Evolutionary conservation across 2,888 invertebrate genomes (phyloP).

Genomic region (Mesodorylaimus sp.): DNA sequence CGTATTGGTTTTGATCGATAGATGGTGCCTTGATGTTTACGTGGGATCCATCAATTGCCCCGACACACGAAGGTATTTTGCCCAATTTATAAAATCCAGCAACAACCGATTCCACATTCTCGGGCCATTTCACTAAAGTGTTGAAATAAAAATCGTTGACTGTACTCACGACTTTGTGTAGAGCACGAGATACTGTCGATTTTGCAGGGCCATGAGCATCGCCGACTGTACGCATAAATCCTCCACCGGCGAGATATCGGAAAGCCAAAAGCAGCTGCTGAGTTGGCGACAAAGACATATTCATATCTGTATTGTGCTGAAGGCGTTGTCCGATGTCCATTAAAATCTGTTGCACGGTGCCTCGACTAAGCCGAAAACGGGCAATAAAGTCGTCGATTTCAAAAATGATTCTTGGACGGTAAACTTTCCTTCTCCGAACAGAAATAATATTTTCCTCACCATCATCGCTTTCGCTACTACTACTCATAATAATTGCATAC

Average conservation of each 20-base stretch:
- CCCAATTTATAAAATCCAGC: background rate
- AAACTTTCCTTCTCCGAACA: too few relatives aligned
- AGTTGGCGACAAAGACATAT: background rate
- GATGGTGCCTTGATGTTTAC: slow-evolving; percentile 8
- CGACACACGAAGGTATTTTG: background rate
- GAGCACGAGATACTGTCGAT: background rate
- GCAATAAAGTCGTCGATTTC: too few relatives aligned
- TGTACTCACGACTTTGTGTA: background rate
- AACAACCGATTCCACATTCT: background rate
- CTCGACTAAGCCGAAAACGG: too few relatives aligned
- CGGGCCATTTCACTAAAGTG: background rate
- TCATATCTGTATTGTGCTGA: background rate
- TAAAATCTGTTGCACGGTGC: too few relatives aligned
- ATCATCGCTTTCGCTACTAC: too few relatives aligned
- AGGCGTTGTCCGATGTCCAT: too few relatives aligned
- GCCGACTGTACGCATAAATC: background rate
- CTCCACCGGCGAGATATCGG: background rate
- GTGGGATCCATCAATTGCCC: slow-evolving; percentile 7
- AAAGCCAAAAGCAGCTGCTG: background rate
- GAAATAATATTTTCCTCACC: too few relatives aligned
- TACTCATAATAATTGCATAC: too few relatives aligned
- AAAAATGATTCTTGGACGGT: too few relatives aligned
- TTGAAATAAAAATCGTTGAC: background rate
- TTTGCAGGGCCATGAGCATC: slow-evolving; percentile 2
- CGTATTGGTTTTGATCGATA: slow-evolving; percentile 7